A percentile compares a stretch with the other conserved stretches of the same genome.
phyloP scores from a whole-genome alignment of 2,888 invertebrate species.

The Lochmaea capreae region DNA sequence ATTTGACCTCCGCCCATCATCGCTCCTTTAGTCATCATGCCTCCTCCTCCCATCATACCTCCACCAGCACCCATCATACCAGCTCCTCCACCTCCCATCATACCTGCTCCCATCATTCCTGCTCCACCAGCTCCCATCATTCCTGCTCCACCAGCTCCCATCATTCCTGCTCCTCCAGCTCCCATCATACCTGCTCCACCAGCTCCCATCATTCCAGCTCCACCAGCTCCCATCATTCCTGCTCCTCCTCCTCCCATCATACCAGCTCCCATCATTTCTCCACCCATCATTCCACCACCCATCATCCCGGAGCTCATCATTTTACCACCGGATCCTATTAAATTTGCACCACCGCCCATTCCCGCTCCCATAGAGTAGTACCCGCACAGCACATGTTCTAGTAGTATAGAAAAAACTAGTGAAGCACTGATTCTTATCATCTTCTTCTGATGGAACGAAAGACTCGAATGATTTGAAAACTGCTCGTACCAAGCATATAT shows the following conservation, averaged over 20 bases:
- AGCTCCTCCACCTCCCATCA: conserved; percentile 29
- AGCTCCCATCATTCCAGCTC: conserved; percentile 45
- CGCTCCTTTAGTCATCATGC: conserved; percentile 51
- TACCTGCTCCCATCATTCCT: conserved; percentile 51
- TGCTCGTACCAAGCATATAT: conserved; percentile 6
- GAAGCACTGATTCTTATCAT: conserved; percentile 9
- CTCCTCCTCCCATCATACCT: conserved; percentile 38
- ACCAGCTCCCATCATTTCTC: conserved; percentile 28
- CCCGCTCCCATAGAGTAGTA: conserved; percentile 23
- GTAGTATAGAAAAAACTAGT: background rate
- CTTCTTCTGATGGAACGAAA: background rate
- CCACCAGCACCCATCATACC: conserved; percentile 41
- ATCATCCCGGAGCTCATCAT: conserved; percentile 25
- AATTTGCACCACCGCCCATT: conserved; percentile 21
- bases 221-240: conserved; percentile 55
- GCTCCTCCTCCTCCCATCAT: conserved; percentile 16
- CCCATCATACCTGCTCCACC: conserved; percentile 51
- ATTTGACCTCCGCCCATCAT: conserved; percentile 27
- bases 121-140: conserved; percentile 33
- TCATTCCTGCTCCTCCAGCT: conserved; percentile 38
- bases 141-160: conserved; percentile 18
- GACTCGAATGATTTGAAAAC: conserved; percentile 19
- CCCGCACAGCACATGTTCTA: conserved; percentile 22
- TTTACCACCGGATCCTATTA: conserved; percentile 18
- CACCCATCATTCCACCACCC: conserved; percentile 30